Base-by-base conservation (phyloP, 2,888 invertebrate species). In the Patella ulyssiponensis region DNA sequence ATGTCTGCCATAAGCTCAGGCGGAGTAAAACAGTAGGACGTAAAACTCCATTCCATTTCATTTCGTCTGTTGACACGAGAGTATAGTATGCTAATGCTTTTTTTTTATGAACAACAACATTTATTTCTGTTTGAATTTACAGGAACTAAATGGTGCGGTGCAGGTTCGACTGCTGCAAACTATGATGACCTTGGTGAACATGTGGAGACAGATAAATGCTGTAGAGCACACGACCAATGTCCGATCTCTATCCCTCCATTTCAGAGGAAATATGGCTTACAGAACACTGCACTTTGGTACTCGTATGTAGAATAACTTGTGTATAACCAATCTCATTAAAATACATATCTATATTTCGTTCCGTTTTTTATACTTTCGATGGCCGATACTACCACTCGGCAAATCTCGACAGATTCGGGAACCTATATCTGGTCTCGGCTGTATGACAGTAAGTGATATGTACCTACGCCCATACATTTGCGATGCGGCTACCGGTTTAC, bases 91-190 rank as follows among this genome's bases (percentile, higher is more conserved):
- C 20, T 20, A 9, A 20, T 58, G 58, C n/a, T n/a, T 58, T n/a
- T 2, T 3, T 17, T 58, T 20, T 17, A 9, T 20, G 20, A 58
- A 20, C 9, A 58, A 9, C 2, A 9, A 20, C 20, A 58, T 58
- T 58, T 9, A 58, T 20, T 20, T 20, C 14, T 17, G 0, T 64
- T 64, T 23, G 64, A 23, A 20, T 20, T 64, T 23, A 1, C 3
- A 64, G 64, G 64, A 23, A 64, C 64, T 12, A 64, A 64, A 64
- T 64, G 64, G 64, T 64, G 64, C 14, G 64, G 64, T 23, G 14
- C 20, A 9, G 64, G 64, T 12, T 23, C 20, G 20, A 64, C 64
- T 0, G 64, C 64, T 23, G 1, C 0, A 3, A 64, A 64, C 14
- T 64, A 15, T 4, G 64, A 64, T 20, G 64, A 64, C 23, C 14